Evolutionary conservation across 2,113 vertebrate genomes (phyloP).

Genomic region (Phrynocephalus versicolor): DNA sequence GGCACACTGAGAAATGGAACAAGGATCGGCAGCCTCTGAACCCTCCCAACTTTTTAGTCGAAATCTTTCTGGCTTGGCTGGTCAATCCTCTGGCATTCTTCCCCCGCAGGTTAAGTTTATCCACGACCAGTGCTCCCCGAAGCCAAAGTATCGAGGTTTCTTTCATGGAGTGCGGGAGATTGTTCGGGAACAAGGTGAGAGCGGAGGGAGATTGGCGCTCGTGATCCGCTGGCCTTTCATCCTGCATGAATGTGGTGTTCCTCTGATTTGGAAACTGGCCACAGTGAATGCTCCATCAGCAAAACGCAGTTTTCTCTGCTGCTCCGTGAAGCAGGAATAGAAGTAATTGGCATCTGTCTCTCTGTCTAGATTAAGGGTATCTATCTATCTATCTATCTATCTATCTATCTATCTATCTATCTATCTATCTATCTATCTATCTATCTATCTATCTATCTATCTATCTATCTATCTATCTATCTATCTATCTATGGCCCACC

Average conservation of each 20-base stretch:
- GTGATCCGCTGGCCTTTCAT: accelerated
- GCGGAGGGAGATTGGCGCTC: accelerated
- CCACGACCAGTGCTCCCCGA: conserved; percentile 91
- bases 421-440: too few species aligned
- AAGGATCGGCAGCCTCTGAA: neutral
- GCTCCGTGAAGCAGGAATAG: neutral
- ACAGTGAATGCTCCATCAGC: neutral
- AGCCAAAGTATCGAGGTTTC: conserved; percentile 92
- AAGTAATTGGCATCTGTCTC: neutral
- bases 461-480: too few species aligned
- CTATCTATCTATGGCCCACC: too few species aligned
- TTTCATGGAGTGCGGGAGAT: conserved; percentile 93
- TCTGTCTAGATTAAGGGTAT: too few species aligned
- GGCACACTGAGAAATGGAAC: neutral
- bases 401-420: too few species aligned
- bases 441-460: too few species aligned
- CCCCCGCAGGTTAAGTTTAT: conserved; percentile 91
- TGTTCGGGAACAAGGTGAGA: conserved; percentile 83
- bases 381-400: too few species aligned
- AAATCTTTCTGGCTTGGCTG: neutral
- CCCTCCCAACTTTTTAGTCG: neutral
- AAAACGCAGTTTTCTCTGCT: neutral
- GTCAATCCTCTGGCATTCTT: neutral
- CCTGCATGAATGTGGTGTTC: neutral
- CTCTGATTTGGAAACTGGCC: neutral